Conservation (phyloP, 2,113 vertebrate genomes). For the Geococcyx californianus region DNA sequence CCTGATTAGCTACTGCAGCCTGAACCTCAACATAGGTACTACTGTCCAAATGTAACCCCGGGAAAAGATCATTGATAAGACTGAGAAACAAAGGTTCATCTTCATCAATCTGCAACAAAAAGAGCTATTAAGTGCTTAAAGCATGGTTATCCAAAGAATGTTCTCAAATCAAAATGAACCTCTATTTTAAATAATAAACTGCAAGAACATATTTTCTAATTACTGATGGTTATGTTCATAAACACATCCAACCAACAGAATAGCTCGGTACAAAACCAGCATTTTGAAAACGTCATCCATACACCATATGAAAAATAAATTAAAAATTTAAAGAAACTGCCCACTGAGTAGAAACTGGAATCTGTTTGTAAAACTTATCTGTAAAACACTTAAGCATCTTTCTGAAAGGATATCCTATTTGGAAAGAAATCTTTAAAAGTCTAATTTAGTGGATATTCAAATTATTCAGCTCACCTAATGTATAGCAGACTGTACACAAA, state of each 20-base stretch:
- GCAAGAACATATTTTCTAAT: neutral
- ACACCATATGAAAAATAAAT: neutral
- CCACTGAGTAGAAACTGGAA: neutral
- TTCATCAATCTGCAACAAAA: constrained; percentile 75
- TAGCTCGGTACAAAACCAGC: neutral
- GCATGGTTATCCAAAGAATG: neutral
- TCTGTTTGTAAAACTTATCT: neutral
- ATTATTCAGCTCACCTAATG: neutral
- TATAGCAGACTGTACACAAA: neutral
- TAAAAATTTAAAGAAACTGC: neutral
- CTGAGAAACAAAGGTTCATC: constrained; percentile 83
- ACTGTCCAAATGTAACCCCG: constrained; percentile 75
- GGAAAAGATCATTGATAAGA: constrained; percentile 81
- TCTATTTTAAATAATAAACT: neutral
- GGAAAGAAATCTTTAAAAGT: neutral
- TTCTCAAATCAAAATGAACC: neutral
- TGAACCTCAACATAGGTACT: constrained; percentile 72
- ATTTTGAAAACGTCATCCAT: neutral
- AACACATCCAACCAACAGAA: neutral
- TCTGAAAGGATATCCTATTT: neutral
- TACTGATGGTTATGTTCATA: neutral
- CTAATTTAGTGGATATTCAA: neutral
- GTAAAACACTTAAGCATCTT: neutral
- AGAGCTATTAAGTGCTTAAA: neutral
- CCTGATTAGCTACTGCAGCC: constrained; percentile 72